Base-by-base conservation (phyloP, 2,888 invertebrate genomes). In the Torymus texanus region DNA sequence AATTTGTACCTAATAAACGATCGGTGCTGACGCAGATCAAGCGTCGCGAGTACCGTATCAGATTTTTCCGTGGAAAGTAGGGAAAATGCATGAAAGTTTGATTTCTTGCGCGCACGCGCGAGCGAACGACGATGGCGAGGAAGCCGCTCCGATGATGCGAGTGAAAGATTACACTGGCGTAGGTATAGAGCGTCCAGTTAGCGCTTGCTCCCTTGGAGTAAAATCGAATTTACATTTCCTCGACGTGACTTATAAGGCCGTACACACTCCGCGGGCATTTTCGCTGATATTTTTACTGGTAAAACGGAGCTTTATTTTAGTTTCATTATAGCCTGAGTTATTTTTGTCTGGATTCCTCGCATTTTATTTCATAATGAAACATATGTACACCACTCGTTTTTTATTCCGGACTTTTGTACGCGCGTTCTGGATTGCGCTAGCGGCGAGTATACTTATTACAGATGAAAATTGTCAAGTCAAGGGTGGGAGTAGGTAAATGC, bases 11-110 rank as follows among this genome's bases (percentile, higher is more conserved):
- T 13, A 14, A 61, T 61, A 61, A 61, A 13, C 18, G 41, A 41
- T 41, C 41, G 41, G 10, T 8, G 21, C 21, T 21, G 50, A 62
- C 62, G 29, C 13, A 62, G 62, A 62, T 62, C 24, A 29, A 62
- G 12, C 16, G 29, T 21, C 41, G 18, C 53, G 41, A 58, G 41
- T 58, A 10, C 41, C 5, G 21, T 8, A 67, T 67, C 21, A 51
- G 21, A 59, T 24, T 61, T 71, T 71, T 71, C 51, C 61, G 51
- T 51, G 50, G 61, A 71, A 71, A 71, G 71, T 62, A 72, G 71
- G 61, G n/a, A 72, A 72, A 72, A 53, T 61, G 21, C 24, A 51
- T 62, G 51, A 53, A 72, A 24, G 51, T 61, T 61, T 61, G 59
- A 58, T 18, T 71, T 21, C 21, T 16, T 61, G 21, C 18, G 59